Percentiles rank a stretch among this genome's conserved stretches.
phyloP scores from a whole-genome alignment of 1,140 invertebrate species.

The Centruroides sculpturatus region DNA sequence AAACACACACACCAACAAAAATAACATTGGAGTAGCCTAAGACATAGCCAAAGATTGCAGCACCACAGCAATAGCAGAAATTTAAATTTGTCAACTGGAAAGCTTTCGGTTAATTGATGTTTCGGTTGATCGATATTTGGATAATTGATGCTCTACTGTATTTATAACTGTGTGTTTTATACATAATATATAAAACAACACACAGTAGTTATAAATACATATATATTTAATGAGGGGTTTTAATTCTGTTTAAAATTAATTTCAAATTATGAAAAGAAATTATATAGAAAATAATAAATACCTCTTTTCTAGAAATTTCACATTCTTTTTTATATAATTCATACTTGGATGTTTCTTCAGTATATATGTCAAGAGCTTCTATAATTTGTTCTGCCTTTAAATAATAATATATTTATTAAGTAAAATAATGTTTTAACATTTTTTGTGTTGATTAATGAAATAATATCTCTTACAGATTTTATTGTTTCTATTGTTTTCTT shows the following conservation, averaged over 20 bases:
- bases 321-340: conserved; percentile 22
- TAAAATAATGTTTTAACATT: background rate
- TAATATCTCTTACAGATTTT: conserved; percentile 49
- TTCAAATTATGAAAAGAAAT: background rate
- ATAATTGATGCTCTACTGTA: no score
- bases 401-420: conserved; percentile 17
- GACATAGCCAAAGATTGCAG: no score
- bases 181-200: no score
- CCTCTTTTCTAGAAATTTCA: conserved; percentile 20
- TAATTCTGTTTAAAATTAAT: background rate
- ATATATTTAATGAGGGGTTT: no score
- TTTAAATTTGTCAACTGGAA: no score
- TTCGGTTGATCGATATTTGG: no score
- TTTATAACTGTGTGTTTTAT: no score
- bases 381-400: conserved; percentile 67
- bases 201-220: no score
- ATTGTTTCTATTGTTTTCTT: conserved; percentile 83
- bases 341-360: conserved; percentile 34
- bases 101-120: no score
- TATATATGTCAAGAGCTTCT: conserved; percentile 69
- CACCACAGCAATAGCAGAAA: no score
- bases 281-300: conserved; percentile 2
- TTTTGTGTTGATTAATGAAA: conserved; percentile 10
- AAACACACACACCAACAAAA: no score
- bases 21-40: no score